phyloP scores from a whole-genome alignment of 2,113 vertebrate genomes.

The Onychorhynchus coronatus region DNA sequence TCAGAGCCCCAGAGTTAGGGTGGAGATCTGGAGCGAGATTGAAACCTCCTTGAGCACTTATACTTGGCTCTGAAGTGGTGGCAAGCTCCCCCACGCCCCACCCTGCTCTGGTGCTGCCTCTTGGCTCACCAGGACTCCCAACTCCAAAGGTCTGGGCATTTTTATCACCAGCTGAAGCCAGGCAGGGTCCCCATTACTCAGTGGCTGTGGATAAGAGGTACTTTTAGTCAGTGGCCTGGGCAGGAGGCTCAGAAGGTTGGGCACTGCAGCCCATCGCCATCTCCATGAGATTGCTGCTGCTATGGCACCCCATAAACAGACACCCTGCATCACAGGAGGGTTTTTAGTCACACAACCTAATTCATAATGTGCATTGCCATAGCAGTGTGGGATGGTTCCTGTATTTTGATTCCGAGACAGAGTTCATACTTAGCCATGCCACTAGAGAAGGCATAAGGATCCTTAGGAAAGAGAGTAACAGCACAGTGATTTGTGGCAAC shows the following conservation, averaged over 20 bases:
- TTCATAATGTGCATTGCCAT: neutral
- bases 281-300: neutral
- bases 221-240: neutral
- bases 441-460: neutral
- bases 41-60: neutral
- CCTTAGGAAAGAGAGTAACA: neutral
- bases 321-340: neutral
- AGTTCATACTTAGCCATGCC: neutral
- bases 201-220: neutral
- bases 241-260: neutral
- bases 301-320: neutral
- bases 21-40: neutral
- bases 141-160: neutral
- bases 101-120: neutral
- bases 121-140: neutral
- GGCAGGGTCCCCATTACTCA: neutral
- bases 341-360: neutral
- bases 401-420: neutral
- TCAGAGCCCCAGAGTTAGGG: neutral
- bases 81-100: neutral
- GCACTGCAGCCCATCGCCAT: neutral
- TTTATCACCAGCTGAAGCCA: neutral
- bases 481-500: neutral
- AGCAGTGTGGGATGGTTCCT: neutral
- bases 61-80: neutral